Conservation (phyloP, 2,113 vertebrate genomes). For the cat (Felis catus) region F.catus_Fca126_mat1.0 CM031419.1:31723501-31724000, state of each 20-base stretch:
- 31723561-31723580: neutral
- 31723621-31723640: neutral
- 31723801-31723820: no score
- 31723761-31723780: no score
- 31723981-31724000: neutral
- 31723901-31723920: neutral
- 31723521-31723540: neutral
- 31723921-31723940: neutral
- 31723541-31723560: neutral
- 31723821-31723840: no score
- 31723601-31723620: neutral
- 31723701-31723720: no score
- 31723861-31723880: no score
- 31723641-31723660: neutral
- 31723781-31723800: no score
- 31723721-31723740: no score
- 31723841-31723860: no score
- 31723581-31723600: neutral
- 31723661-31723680: no score
- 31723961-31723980: constrained; percentile 23
- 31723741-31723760: no score
- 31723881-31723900: neutral
- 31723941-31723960: neutral
- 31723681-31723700: no score
- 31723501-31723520: neutral